These are phyloP conservation scores for Drosophila cardini DNA, from an alignment of 1,140 invertebrate species.

Conservation along the genomic window DNA sequence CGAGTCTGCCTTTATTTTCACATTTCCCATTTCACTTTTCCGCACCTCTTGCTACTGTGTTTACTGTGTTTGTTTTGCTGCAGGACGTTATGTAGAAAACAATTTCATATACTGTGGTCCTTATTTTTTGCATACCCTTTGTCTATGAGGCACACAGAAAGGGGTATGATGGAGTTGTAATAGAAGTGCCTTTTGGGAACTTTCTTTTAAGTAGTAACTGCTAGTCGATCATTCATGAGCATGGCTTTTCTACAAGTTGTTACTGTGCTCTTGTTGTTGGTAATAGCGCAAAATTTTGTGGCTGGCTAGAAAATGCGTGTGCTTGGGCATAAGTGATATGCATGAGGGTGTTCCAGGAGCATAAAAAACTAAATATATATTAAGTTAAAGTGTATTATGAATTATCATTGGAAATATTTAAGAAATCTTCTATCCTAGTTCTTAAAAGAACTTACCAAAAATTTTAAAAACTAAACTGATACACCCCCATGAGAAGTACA, in stretches of 20 bases:
- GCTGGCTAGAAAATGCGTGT: constrained; percentile 70
- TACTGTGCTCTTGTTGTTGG: constrained; percentile 34
- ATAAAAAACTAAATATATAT: background rate
- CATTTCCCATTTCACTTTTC: constrained; percentile 21
- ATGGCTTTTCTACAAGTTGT: background rate
- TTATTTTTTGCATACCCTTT: constrained; percentile 38
- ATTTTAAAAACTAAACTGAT: background rate
- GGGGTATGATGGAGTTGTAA: background rate
- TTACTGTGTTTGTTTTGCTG: constrained; percentile 61
- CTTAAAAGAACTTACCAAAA: background rate
- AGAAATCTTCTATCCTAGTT: no score
- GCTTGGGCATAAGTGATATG: constrained; percentile 25
- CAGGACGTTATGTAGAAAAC: constrained; percentile 75
- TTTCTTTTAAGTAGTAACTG: background rate
- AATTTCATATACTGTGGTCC: constrained; percentile 69
- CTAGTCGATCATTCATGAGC: background rate
- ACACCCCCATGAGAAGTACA: constrained; percentile 27
- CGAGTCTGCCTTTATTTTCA: constrained; percentile 44
- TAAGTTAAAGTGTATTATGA: background rate
- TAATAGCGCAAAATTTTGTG: constrained; percentile 71
- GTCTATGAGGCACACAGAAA: background rate
- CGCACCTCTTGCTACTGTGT: constrained; percentile 14
- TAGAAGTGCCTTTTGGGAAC: background rate
- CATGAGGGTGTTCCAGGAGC: constrained; percentile 6
- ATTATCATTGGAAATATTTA: background rate